Percentiles rank a stretch among this genome's conserved stretches.
phyloP scores from a whole-genome alignment of 30 jellyfish, hydroid and myxozoan genomes.

The Turritopsis rubra region DNA sequence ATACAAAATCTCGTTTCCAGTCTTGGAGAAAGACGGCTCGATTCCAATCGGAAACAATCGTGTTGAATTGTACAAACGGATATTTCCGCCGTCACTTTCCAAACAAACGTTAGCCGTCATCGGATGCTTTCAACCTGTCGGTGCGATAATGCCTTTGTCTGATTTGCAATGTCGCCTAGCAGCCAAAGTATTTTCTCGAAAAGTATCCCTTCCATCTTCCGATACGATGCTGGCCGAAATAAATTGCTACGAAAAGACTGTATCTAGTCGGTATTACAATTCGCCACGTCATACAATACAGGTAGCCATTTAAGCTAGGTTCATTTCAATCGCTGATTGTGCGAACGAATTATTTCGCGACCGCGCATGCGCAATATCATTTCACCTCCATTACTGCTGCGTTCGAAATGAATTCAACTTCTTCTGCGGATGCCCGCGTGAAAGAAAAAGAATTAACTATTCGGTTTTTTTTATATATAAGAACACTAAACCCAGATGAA shows the following conservation, averaged over 20 bases:
- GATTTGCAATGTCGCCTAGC: constrained; percentile 87
- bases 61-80: constrained; percentile 58
- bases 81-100: constrained; percentile 48
- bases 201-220: constrained; percentile 30
- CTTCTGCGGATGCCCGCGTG: too few species aligned
- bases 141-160: constrained; percentile 73
- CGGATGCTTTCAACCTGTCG: constrained; percentile 81
- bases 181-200: constrained; percentile 50
- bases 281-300: constrained; percentile 74
- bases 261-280: constrained; percentile 38
- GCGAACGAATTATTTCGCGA: neutral
- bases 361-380: neutral
- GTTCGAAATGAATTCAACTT: too few species aligned
- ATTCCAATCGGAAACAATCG: constrained; percentile 46
- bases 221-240: constrained; percentile 44
- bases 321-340: neutral
- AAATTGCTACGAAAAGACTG: constrained; percentile 3
- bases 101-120: constrained; percentile 70
- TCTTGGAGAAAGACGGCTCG: constrained; percentile 47
- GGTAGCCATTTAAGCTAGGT: constrained; percentile 20
- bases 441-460: too few species aligned
- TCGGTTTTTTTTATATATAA: too few species aligned
- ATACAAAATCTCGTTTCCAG: constrained; percentile 66
- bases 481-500: too few species aligned
- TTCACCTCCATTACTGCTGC: too few species aligned